Percentiles rank a stretch among this genome's conserved stretches.
Evolutionary conservation across 1,140 invertebrate genomes (phyloP).

Genomic region (Atta texana): DNA sequence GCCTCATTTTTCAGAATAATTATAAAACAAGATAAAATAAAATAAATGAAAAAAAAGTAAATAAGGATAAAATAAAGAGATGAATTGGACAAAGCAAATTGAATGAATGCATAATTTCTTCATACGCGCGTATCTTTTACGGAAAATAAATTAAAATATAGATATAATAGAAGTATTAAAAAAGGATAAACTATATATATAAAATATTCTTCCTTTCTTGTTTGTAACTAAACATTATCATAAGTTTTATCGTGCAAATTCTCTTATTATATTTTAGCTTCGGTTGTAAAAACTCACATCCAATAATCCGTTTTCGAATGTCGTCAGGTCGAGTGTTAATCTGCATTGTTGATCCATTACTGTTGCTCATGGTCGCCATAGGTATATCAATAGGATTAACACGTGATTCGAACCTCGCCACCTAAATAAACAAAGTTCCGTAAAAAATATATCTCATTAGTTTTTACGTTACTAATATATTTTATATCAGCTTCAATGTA

Average conservation of each 20-base stretch:
- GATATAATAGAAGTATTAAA: not conserved
- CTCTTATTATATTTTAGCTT: not conserved
- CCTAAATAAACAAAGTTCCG: slow-evolving; percentile 63
- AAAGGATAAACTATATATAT: not conserved
- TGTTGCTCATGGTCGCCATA: slow-evolving; percentile 79
- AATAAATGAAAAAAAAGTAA: not conserved
- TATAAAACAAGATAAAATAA: not conserved
- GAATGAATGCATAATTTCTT: not conserved
- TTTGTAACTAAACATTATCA: not conserved
- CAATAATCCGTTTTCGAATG: slow-evolving; percentile 80
- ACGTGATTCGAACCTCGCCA: slow-evolving; percentile 78
- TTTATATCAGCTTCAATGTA: not conserved
- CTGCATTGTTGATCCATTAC: slow-evolving; percentile 77
- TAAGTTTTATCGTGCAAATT: not conserved
- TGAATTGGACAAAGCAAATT: not conserved
- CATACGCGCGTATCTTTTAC: not conserved
- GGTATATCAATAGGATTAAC: slow-evolving; percentile 78
- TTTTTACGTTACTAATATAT: not conserved
- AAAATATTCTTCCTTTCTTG: not conserved
- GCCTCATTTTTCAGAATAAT: not conserved
- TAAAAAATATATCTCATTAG: not conserved
- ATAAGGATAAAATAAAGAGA: not conserved
- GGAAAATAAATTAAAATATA: not conserved
- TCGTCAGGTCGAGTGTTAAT: slow-evolving; percentile 82
- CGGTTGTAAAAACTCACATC: slow-evolving; percentile 69